These are phyloP conservation scores for Anorthoa munda DNA, from an alignment of 2,888 invertebrate species.

Conservation along the genomic window DNA sequence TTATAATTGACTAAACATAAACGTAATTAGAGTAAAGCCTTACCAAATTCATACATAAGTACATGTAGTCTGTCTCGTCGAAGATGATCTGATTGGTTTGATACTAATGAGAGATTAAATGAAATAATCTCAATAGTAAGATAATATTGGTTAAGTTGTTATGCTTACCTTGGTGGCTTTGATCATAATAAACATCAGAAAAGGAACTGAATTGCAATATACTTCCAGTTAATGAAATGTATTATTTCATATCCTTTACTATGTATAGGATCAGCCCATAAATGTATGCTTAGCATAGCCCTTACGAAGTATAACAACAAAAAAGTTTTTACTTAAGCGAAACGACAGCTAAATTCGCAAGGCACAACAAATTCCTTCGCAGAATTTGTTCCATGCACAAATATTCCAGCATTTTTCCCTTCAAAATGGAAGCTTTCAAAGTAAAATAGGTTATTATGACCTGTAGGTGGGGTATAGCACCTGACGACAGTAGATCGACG, in stretches of 20 bases:
- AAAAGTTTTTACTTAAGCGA: background rate
- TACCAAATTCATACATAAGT: background rate
- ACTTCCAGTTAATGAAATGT: background rate
- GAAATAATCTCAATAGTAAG: slow-evolving; percentile 20
- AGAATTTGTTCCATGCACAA: slow-evolving; percentile 9
- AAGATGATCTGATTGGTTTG: slow-evolving; percentile 20
- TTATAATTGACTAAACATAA: background rate
- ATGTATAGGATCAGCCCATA: background rate
- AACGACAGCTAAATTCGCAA: background rate
- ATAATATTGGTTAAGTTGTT: slow-evolving; percentile 3
- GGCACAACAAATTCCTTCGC: background rate
- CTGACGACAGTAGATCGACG: slow-evolving; percentile 65
- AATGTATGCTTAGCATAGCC: background rate
- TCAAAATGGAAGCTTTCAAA: slow-evolving; percentile 46
- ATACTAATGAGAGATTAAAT: slow-evolving; percentile 34
- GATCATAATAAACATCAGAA: slow-evolving; percentile 1
- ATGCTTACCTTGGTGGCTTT: background rate
- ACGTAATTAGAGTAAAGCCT: background rate
- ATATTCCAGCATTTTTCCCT: slow-evolving; percentile 15
- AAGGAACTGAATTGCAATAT: too few relatives aligned
- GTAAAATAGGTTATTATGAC: slow-evolving; percentile 58
- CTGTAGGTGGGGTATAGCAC: slow-evolving; percentile 60
- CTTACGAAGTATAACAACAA: background rate
- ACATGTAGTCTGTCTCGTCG: background rate
- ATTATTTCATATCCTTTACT: background rate